Evolutionary conservation across 2,113 vertebrate species (phyloP).

Genomic region (Colaptes auratus): DNA sequence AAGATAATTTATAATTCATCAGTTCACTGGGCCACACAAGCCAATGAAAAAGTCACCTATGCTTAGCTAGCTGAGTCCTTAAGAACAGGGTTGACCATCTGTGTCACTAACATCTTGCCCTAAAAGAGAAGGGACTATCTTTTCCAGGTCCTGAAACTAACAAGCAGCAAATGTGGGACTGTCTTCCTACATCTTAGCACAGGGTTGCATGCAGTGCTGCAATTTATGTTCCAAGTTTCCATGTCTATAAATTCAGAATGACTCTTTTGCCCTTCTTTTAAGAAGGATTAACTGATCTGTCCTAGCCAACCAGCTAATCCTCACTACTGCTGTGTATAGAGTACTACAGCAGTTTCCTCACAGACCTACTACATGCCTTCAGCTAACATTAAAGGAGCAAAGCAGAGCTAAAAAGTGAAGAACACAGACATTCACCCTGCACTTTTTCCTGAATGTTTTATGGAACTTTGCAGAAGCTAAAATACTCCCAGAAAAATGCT

Average conservation of each 20-base stretch:
- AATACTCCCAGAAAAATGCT: neutral
- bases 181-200: neutral
- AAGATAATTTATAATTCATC: neutral
- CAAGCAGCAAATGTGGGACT: neutral
- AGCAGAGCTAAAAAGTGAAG: neutral
- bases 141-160: neutral
- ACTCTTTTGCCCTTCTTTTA: constrained; percentile 18
- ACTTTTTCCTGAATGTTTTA: neutral
- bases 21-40: neutral
- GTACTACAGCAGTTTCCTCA: neutral
- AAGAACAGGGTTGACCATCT: neutral
- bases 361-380: neutral
- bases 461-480: neutral
- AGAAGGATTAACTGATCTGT: constrained; percentile 22
- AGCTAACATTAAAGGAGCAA: neutral
- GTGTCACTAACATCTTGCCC: neutral
- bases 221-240: neutral
- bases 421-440: neutral
- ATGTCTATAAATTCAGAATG: neutral
- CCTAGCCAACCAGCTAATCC: neutral
- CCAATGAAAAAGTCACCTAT: neutral
- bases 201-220: neutral
- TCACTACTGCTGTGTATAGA: neutral
- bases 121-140: neutral
- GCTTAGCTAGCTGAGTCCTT: neutral